Evolutionary conservation across 1,140 invertebrate genomes (phyloP), one percentile per base, ranked within the genome.

Genomic region (Drosophila micromelanica): DNA sequence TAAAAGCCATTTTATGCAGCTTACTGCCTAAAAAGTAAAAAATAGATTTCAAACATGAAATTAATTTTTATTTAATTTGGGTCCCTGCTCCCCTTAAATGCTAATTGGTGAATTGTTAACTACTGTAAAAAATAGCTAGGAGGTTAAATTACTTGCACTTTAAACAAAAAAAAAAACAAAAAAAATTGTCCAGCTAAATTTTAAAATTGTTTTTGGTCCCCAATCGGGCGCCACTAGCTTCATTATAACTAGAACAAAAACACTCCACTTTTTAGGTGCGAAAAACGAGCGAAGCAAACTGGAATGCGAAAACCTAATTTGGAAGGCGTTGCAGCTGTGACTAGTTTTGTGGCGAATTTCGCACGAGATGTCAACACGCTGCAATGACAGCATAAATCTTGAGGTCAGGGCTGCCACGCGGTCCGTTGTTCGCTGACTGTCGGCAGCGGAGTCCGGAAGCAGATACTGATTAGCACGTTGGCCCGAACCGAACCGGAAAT

Each of bases 331-430:
- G 49, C 56, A 73, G 69, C 69, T 42, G 52, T 49, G 51, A 43
- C 45, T 45, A 30, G 30, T 38, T 20, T 20, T 48, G 57, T 40
- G 48, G 30, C 27, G 20, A 76, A 62, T 52, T 73, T 76, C 59
- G 52, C 63, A 68, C 74, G 57, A 73, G 49, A 73, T 67, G 73
- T 76, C 73, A 73, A 76, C 73, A 51, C 56, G 37, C 15, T 37
- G 49, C 48, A 61, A 72, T 73, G 69, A 40, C 43, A 17, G 56
- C 70, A 76, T 73, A 51, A 73, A 73, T 76, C 62, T 73, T 68
- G 60, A 46, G 69, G 62, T 71, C 61, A 43, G 20, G 35, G 17
- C 11, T 38, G 40, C 61, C 12, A 54, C 23, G 64, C 55, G 40
- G 32, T 40, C 46, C 17, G 32, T 20, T 27, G 59, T 43, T 6